Evolutionary conservation across 2,113 vertebrate genomes (phyloP), one percentile per base, ranked within the genome.

Genomic region (Motacilla tschutschensis): DNA sequence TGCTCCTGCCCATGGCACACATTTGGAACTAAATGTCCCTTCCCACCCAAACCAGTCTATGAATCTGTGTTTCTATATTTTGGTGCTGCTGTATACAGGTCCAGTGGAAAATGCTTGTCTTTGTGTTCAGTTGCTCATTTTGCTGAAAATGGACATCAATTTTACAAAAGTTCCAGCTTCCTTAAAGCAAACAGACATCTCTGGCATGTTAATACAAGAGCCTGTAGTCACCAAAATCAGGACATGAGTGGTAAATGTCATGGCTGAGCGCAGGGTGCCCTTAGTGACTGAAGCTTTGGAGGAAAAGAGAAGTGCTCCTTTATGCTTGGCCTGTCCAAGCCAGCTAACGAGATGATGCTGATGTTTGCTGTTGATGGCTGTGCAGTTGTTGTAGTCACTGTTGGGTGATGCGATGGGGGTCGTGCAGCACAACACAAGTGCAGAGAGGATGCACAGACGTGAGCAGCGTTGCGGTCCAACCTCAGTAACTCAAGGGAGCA

Each of bases 391-490:
- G 6, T 9, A 31, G 17, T 25, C 31, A 13, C 40, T 66, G 14
- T 5, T 2, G 4, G 17, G 24, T 20, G 14, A 35, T 2, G 2
- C 47, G 46, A 25, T 22, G 46, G 20, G 12, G 17, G 33, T 47
- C 6, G 1, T 7, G 25, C 20, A 59, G 54, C 53, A 15, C 38
- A 21, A 51, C 3, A 6, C 4, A 50, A 59, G 19, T 44, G 14
- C 1, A 6, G 59, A 35, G 44, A 29, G 8, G 24, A 53, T 40
- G 53, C 25, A 3, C 17, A 15, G 51, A 17, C 3, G 1, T 60
- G 17, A 53, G 19, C 8, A 5, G 5, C 0, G 0, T 8, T 46
- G 38, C 5, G 11, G 40, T 53, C 29, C 44, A 58, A 38, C 8
- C 9, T 38, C 19, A 4, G 1, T n/a, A 65, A 65, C 6, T 35